A percentile compares a stretch with the other conserved stretches of the same genome.
These are phyloP conservation scores for Thermophis baileyi DNA, from an alignment of 2,113 vertebrate genomes.

Conservation along the genomic window DNA sequence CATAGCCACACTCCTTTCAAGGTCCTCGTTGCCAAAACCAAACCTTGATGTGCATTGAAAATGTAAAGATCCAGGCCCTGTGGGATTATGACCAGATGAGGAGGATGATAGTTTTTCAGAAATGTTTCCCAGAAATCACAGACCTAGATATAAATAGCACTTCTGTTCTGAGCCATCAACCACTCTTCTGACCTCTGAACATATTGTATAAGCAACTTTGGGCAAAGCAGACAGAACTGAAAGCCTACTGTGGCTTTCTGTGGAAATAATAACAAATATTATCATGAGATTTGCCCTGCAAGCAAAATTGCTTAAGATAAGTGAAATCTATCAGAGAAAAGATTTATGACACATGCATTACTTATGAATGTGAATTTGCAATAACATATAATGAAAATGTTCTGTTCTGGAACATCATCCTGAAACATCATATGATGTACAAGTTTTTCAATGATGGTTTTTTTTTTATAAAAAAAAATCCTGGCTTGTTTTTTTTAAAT, in stretches of 20 bases:
- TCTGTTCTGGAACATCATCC: neutral
- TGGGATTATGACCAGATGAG: slow-evolving; percentile 31
- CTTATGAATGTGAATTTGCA: neutral
- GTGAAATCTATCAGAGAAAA: slow-evolving; percentile 20
- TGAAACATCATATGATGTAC: neutral
- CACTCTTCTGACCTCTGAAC: slow-evolving; percentile 17
- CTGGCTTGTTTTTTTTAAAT: neutral
- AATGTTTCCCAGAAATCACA: slow-evolving; percentile 55
- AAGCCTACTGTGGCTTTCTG: slow-evolving; percentile 41
- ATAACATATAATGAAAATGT: slow-evolving; percentile 19
- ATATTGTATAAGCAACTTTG: neutral
- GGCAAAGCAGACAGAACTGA: slow-evolving; percentile 39
- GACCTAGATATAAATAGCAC: slow-evolving; percentile 39
- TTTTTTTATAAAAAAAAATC: neutral
- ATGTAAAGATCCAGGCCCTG: slow-evolving; percentile 7
- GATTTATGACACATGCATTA: slow-evolving; percentile 18
- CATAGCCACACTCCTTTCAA: neutral
- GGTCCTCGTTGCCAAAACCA: neutral
- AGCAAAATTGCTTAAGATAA: slow-evolving; percentile 33
- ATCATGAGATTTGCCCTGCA: neutral
- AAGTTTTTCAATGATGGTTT: neutral
- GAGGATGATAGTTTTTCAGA: slow-evolving; percentile 25
- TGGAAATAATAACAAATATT: slow-evolving; percentile 2
- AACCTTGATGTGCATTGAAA: slow-evolving; percentile 6
- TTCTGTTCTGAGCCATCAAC: slow-evolving; percentile 44